phyloP scores from a whole-genome alignment of 2,888 invertebrate species.

The Cactoblastis cactorum region DNA sequence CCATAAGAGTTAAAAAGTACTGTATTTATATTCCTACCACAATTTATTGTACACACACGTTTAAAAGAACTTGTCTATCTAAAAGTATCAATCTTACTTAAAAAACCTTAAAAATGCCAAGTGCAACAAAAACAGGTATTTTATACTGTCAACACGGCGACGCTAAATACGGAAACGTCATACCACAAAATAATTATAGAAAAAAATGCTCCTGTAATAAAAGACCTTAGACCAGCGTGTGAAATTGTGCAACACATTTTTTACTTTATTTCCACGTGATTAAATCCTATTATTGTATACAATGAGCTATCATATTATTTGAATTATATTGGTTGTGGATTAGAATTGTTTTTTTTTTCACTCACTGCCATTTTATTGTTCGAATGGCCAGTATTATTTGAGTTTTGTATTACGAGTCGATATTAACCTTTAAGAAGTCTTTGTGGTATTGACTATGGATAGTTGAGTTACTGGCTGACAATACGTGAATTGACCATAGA shows the following conservation, averaged over 20 bases:
- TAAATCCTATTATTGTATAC: slow-evolving; percentile 5
- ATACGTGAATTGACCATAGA: slow-evolving; percentile 1
- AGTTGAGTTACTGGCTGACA: neutral
- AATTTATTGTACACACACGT: too few relatives aligned
- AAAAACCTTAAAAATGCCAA: too few relatives aligned
- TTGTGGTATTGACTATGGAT: slow-evolving; percentile 11
- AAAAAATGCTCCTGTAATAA: slow-evolving; percentile 1
- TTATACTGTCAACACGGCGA: neutral
- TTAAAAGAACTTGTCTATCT: too few relatives aligned
- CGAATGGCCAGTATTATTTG: slow-evolving; percentile 4
- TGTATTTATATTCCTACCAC: too few relatives aligned
- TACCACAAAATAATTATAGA: neutral
- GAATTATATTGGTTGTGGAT: slow-evolving; percentile 7
- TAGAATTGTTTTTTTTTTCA: slow-evolving; percentile 13
- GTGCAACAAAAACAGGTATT: slow-evolving; percentile 2
- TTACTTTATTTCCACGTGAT: slow-evolving; percentile 6
- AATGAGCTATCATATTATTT: slow-evolving; percentile 12
- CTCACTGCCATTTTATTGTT: neutral
- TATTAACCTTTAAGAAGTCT: slow-evolving; percentile 1
- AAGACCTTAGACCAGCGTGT: slow-evolving; percentile 4
- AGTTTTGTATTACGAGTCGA: neutral
- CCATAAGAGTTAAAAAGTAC: too few relatives aligned
- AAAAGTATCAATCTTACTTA: too few relatives aligned
- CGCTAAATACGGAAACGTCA: slow-evolving; percentile 13
- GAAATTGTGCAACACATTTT: slow-evolving; percentile 10